These are phyloP conservation scores for Unio delphinus DNA, from an alignment of 2,888 invertebrate genomes.

Conservation along the genomic window DNA sequence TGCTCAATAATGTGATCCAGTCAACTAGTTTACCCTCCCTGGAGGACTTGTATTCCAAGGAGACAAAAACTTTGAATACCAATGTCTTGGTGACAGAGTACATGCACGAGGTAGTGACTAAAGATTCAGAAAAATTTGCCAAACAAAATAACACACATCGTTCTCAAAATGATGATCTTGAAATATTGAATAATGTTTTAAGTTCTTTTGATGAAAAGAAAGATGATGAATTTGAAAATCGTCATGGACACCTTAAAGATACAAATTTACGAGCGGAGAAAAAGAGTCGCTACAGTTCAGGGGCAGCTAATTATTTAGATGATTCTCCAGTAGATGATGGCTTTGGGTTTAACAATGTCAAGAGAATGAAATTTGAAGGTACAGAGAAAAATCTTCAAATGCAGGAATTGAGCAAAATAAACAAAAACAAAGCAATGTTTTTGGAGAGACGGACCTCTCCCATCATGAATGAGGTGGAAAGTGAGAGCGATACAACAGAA, in stretches of 20 bases:
- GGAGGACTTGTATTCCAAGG: conserved; percentile 75
- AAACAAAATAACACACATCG: conserved; percentile 72
- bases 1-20: conserved; percentile 35
- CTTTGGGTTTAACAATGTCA: conserved; percentile 45
- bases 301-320: conserved; percentile 12
- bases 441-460: conserved; percentile 9
- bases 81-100: conserved; percentile 72
- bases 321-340: conserved; percentile 36
- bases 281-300: conserved; percentile 38
- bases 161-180: conserved; percentile 27
- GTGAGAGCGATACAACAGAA: conserved; percentile 19
- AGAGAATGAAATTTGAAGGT: conserved; percentile 63
- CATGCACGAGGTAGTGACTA: conserved; percentile 74
- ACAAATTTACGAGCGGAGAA: conserved; percentile 71
- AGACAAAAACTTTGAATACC: conserved; percentile 77
- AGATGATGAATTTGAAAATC: conserved; percentile 21
- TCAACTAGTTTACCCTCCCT: conserved; percentile 52
- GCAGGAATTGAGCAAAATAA: conserved; percentile 62
- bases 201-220: conserved; percentile 20
- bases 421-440: conserved; percentile 35
- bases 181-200: conserved; percentile 19
- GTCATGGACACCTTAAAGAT: conserved; percentile 71
- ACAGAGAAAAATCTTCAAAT: conserved; percentile 66
- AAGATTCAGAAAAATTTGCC: conserved; percentile 76
- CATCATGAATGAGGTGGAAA: conserved; percentile 19